Evolutionary conservation across 2,113 vertebrate genomes (phyloP).

Genomic region (Rhegmatorhina hoffmannsi): DNA sequence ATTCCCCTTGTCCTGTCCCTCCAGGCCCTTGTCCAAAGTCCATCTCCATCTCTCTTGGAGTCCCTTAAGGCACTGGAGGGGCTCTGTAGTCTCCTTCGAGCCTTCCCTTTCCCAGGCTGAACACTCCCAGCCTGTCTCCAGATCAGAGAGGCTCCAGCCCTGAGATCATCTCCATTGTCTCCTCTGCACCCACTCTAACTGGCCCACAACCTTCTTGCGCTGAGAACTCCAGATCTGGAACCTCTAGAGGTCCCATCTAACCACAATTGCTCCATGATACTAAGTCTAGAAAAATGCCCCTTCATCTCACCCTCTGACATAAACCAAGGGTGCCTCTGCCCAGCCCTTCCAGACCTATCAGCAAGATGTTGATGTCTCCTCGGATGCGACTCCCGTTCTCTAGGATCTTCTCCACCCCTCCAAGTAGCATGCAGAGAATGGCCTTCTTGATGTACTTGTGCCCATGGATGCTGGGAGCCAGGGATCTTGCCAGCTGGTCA

Average conservation of each 20-base stretch:
- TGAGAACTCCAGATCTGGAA: background rate
- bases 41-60: background rate
- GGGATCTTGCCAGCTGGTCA: conserved; percentile 86
- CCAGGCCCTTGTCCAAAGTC: rapidly evolving
- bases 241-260: background rate
- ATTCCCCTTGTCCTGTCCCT: background rate
- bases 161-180: background rate
- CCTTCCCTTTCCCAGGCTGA: background rate
- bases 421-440: conserved; percentile 93
- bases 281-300: background rate
- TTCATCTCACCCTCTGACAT: background rate
- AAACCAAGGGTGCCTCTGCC: background rate
- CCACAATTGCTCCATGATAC: background rate
- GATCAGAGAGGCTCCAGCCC: background rate
- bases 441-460: conserved; percentile 98
- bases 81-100: background rate
- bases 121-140: background rate
- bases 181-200: background rate
- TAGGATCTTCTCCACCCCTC: conserved; percentile 93
- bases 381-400: conserved; percentile 93
- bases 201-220: background rate
- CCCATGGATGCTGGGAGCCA: conserved; percentile 96
- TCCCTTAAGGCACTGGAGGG: background rate
- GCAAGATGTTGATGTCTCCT: conserved; percentile 95
- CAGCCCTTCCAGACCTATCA: conserved; percentile 82